Evolutionary conservation across 2,113 vertebrate genomes (phyloP).

Genomic region (Blennius ocellaris): DNA sequence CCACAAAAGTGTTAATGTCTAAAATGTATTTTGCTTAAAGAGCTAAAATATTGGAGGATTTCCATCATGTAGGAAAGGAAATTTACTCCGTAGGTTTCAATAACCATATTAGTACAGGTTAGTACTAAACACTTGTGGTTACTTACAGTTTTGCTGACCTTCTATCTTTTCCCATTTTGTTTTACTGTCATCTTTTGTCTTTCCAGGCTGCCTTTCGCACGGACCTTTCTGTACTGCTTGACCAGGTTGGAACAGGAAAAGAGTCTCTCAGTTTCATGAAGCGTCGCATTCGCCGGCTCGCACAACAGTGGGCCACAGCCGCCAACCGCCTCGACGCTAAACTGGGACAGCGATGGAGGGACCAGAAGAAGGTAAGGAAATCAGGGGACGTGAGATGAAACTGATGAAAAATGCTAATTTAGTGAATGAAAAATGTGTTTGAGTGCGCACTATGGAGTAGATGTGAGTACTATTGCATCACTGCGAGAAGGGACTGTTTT

Average conservation of each 20-base stretch:
- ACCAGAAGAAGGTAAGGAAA: conserved; percentile 88
- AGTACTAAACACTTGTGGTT: background rate
- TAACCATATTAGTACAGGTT: too few species aligned
- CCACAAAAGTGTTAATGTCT: too few species aligned
- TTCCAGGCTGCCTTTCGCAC: conserved; percentile 89
- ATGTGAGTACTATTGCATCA: too few species aligned
- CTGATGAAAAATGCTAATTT: too few species aligned
- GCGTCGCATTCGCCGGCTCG: conserved; percentile 89
- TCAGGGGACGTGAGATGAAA: too few species aligned
- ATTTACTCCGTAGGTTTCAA: too few species aligned
- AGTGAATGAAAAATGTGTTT: too few species aligned
- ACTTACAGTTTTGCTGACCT: background rate
- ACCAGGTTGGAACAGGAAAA: conserved; percentile 93
- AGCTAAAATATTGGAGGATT: too few species aligned
- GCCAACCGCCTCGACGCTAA: conserved; percentile 87
- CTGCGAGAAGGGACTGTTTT: too few species aligned
- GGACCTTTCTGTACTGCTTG: conserved; percentile 90
- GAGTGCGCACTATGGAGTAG: too few species aligned
- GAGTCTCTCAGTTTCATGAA: conserved; percentile 99
- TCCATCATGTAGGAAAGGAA: too few species aligned
- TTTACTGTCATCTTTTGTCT: background rate
- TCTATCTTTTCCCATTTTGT: background rate
- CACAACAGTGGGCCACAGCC: conserved; percentile 89
- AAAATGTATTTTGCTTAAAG: too few species aligned
- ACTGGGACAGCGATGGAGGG: conserved; percentile 82